Percentiles rank a stretch among this genome's conserved stretches.
Evolutionary conservation across 2,113 vertebrate genomes (phyloP).

Genomic region (Prietella phreatophila): DNA sequence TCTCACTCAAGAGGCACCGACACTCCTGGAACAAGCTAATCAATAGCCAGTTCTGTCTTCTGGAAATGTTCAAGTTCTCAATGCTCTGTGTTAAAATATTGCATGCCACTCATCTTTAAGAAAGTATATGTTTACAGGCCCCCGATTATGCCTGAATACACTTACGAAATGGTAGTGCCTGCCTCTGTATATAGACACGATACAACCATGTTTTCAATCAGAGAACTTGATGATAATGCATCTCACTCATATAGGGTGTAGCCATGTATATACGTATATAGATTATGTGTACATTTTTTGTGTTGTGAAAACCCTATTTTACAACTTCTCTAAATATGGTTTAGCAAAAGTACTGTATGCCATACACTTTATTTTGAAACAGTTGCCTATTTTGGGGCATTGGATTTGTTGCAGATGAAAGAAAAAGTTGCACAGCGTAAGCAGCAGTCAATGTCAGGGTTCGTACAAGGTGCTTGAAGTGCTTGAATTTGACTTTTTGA

Average conservation of each 20-base stretch:
- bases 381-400: conserved; percentile 3
- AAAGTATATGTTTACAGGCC: conserved; percentile 15
- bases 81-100: conserved; percentile 30
- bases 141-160: conserved; percentile 32
- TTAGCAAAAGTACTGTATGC: conserved; percentile 52
- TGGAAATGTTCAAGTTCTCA: conserved; percentile 10
- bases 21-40: conserved; percentile 13
- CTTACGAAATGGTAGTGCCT: conserved; percentile 41
- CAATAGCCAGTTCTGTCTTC: conserved; percentile 13
- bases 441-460: too few species aligned
- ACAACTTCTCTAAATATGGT: conserved; percentile 48
- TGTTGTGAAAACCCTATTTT: conserved; percentile 41
- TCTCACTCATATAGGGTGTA: conserved; percentile 57
- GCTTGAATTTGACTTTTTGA: too few species aligned
- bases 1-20: conserved; percentile 44
- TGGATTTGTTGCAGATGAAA: not conserved
- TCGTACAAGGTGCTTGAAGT: too few species aligned
- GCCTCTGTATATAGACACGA: conserved; percentile 51
- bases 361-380: conserved; percentile 49
- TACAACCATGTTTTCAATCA: conserved; percentile 37
- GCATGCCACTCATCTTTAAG: conserved; percentile 38
- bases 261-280: conserved; percentile 59
- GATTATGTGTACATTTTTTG: conserved; percentile 61
- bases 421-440: not conserved
- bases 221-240: conserved; percentile 35